phyloP scores from a whole-genome alignment of 2,797 vertebrate species.

The Spheniscus humboldti region DNA sequence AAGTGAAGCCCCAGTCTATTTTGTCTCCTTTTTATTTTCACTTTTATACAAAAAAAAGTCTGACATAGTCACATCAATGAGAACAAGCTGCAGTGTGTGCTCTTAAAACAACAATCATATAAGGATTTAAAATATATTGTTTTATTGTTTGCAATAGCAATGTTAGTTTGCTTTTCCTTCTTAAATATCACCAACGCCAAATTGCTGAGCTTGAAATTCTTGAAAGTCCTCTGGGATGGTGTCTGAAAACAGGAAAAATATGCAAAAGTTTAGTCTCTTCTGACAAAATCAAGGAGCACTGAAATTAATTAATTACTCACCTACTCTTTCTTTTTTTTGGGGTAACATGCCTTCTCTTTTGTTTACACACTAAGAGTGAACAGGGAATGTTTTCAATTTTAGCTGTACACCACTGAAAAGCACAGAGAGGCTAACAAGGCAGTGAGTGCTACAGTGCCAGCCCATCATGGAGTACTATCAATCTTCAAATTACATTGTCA shows the following conservation, averaged over 20 bases:
- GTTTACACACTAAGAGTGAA: background rate
- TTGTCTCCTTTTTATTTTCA: constrained; percentile 73
- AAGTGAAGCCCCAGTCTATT: background rate
- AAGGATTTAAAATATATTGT: constrained; percentile 63
- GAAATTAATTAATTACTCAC: background rate
- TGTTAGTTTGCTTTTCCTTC: constrained; percentile 7
- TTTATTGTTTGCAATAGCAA: constrained; percentile 57
- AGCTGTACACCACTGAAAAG: background rate
- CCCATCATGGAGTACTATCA: background rate
- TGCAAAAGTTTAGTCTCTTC: background rate
- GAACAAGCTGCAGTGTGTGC: constrained; percentile 47
- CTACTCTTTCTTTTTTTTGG: background rate
- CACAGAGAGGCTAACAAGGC: background rate
- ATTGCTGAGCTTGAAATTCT: constrained; percentile 92
- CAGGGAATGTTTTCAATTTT: background rate
- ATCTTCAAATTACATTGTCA: background rate
- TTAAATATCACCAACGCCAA: constrained; percentile 80
- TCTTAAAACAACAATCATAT: constrained; percentile 44
- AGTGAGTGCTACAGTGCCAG: background rate
- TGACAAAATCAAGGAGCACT: background rate
- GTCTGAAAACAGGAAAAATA: constrained; percentile 78
- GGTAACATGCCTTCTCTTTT: background rate
- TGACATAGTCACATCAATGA: constrained; percentile 47
- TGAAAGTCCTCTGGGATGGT: constrained; percentile 98
- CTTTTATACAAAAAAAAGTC: constrained; percentile 65